Conservation (phyloP, 2,888 invertebrate species). For the Netelia virgata region DNA sequence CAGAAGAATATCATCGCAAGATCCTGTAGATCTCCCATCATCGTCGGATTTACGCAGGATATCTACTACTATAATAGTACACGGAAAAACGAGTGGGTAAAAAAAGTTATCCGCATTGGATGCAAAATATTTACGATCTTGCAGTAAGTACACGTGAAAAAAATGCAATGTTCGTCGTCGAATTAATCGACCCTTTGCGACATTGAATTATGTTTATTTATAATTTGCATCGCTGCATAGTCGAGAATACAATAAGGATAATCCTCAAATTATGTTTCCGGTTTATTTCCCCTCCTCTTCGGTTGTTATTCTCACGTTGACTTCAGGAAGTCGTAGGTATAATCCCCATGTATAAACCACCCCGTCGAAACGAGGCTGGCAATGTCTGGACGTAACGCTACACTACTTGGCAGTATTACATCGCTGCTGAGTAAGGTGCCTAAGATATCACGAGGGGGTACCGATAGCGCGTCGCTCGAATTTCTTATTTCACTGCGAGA, state of each 20-base stretch:
- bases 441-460: not conserved
- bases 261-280: slow-evolving; percentile 54
- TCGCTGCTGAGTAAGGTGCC: slow-evolving; percentile 44
- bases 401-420: slow-evolving; percentile 4
- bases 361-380: slow-evolving; percentile 4
- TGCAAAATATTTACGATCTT: too few species aligned
- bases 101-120: too few species aligned
- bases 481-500: slow-evolving; percentile 29
- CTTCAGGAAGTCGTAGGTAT: not conserved
- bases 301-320: slow-evolving; percentile 26
- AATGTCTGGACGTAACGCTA: slow-evolving; percentile 15
- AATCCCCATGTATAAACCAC: slow-evolving; percentile 16
- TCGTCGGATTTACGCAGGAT: too few species aligned
- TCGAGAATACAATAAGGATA: slow-evolving; percentile 13
- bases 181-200: too few species aligned
- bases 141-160: too few species aligned
- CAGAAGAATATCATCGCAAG: too few species aligned
- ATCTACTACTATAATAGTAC: too few species aligned
- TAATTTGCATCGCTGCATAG: not conserved
- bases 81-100: too few species aligned
- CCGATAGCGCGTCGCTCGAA: slow-evolving; percentile 4
- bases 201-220: too few species aligned
- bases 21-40: too few species aligned
- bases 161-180: too few species aligned
- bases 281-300: slow-evolving; percentile 40